phyloP scores from a whole-genome alignment of 35 echinoderm and acorn worm genomes.

The Patiria miniata region DNA sequence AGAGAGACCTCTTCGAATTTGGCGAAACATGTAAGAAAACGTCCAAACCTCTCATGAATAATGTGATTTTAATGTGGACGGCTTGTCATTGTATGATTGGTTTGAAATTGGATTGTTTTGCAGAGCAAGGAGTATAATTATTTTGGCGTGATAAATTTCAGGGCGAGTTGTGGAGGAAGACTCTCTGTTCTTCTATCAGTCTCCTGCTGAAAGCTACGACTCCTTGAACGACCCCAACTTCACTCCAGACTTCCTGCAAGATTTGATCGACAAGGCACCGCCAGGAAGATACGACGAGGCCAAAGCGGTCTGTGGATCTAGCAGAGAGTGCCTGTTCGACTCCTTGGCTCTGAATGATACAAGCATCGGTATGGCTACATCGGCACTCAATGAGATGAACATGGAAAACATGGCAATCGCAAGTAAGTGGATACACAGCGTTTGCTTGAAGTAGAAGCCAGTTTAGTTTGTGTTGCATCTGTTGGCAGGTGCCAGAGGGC shows the following conservation, averaged over 20 bases:
- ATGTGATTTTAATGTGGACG: too few species aligned
- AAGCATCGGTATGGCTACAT: conserved; percentile 43
- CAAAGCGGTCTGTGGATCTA: conserved; percentile 20
- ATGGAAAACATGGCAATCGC: not conserved
- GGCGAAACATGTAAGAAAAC: too few species aligned
- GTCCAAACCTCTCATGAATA: too few species aligned
- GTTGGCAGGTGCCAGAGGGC: too few species aligned
- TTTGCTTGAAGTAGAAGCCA: too few species aligned
- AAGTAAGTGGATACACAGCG: too few species aligned
- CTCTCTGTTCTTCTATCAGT: conserved; percentile 59
- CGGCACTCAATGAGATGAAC: conserved; percentile 30
- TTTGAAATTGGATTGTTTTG: too few species aligned
- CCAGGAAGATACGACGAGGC: not conserved
- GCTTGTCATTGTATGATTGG: too few species aligned
- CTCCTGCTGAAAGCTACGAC: conserved; percentile 18
- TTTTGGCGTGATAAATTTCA: too few species aligned
- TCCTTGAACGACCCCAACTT: conserved; percentile 62
- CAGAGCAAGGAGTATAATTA: too few species aligned
- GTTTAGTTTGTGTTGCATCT: too few species aligned
- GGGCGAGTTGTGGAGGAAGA: conserved; percentile 52
- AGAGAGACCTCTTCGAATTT: too few species aligned
- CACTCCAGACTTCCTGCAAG: conserved; percentile 69
- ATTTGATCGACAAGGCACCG: conserved; percentile 27
- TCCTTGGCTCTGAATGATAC: conserved; percentile 45
- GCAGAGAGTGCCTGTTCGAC: conserved; percentile 71